A percentile compares a stretch with the other conserved stretches of the same genome.
Conservation (phyloP, 2,888 invertebrate genomes). For the Drosophila lutescens region DNA sequence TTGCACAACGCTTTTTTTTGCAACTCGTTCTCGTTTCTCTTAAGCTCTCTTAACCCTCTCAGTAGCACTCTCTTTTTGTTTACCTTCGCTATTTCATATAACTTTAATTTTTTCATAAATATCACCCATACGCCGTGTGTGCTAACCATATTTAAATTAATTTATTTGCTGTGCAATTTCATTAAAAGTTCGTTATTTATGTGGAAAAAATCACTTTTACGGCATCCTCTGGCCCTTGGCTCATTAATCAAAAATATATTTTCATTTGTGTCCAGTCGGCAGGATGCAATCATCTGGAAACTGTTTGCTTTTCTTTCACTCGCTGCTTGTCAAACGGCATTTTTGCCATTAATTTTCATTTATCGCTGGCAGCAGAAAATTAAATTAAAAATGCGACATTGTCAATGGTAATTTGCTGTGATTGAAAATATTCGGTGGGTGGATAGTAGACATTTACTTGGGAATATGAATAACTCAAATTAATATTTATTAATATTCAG, state of each 20-base stretch:
- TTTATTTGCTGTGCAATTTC: slow-evolving; percentile 12
- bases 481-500: neutral
- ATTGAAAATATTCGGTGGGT: neutral
- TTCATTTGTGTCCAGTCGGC: slow-evolving; percentile 31
- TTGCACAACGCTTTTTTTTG: slow-evolving; percentile 29
- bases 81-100: slow-evolving; percentile 37
- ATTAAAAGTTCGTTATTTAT: slow-evolving; percentile 13
- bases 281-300: slow-evolving; percentile 64
- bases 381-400: slow-evolving; percentile 26
- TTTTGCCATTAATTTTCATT: slow-evolving; percentile 67
- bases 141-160: slow-evolving; percentile 4
- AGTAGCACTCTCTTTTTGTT: slow-evolving; percentile 29
- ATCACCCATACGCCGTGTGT: slow-evolving; percentile 48
- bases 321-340: slow-evolving; percentile 51
- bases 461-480: no score
- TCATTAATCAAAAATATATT: slow-evolving; percentile 69
- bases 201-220: slow-evolving; percentile 23
- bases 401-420: slow-evolving; percentile 6
- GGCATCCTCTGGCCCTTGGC: neutral
- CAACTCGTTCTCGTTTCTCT: slow-evolving; percentile 39
- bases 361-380: slow-evolving; percentile 35
- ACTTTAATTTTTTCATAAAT: neutral
- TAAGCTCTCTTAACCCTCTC: slow-evolving; percentile 14
- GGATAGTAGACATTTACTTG: neutral
- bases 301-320: slow-evolving; percentile 41